A percentile compares a stretch with the other conserved stretches of the same genome.
Conservation (phyloP, 2,888 invertebrate genomes). For the Hyalella azteca region DNA sequence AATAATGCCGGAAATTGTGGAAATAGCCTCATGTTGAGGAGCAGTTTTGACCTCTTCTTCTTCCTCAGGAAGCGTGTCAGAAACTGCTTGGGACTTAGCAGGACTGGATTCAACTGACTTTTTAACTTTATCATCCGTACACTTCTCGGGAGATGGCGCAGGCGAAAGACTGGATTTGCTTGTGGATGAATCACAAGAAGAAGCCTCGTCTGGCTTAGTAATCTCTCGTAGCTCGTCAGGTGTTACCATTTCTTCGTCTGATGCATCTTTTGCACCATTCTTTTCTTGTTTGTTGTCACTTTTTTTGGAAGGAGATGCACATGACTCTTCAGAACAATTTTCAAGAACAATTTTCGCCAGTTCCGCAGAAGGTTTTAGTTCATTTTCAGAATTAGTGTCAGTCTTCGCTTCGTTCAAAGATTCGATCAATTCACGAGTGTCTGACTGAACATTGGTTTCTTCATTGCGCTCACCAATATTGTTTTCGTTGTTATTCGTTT, state of each 20-base stretch:
- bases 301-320: background rate
- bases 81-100: slow-evolving; percentile 38
- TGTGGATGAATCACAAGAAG: background rate
- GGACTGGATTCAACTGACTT: slow-evolving; percentile 9
- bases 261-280: slow-evolving; percentile 44
- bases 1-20: slow-evolving; percentile 59
- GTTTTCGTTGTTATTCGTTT: slow-evolving; percentile 55
- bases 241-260: slow-evolving; percentile 46
- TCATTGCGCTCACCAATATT: slow-evolving; percentile 43
- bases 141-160: slow-evolving; percentile 5
- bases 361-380: slow-evolving; percentile 44
- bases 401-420: slow-evolving; percentile 64
- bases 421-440: slow-evolving; percentile 59
- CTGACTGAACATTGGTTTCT: slow-evolving; percentile 39
- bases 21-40: slow-evolving; percentile 55
- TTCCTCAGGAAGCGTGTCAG: slow-evolving; percentile 24
- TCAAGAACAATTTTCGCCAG: slow-evolving; percentile 45
- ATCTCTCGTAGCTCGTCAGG: slow-evolving; percentile 5
- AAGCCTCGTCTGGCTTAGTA: background rate
- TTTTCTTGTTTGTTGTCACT: slow-evolving; percentile 40
- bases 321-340: slow-evolving; percentile 37
- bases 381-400: slow-evolving; percentile 61
- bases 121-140: background rate
- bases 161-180: slow-evolving; percentile 9
- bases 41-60: background rate